Conservation (phyloP, 1,140 invertebrate genomes). For the Littorina saxatilis region DNA sequence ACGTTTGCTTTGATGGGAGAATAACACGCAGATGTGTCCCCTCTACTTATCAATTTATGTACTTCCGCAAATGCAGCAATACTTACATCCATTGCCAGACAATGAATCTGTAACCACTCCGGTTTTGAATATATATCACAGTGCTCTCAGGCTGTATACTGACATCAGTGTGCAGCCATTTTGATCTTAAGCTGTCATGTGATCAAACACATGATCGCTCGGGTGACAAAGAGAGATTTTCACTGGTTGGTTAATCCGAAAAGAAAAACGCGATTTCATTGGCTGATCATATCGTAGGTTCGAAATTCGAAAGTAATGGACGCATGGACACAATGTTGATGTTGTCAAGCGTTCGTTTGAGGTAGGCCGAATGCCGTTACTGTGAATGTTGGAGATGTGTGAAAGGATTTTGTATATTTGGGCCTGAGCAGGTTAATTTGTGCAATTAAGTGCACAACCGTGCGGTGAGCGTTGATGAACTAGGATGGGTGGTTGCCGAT, state of each 20-base stretch:
- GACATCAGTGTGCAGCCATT: not conserved
- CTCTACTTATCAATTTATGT: no score
- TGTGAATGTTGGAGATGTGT: no score
- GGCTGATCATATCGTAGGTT: constrained; percentile 23
- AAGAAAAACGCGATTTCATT: constrained; percentile 35
- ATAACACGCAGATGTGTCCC: no score
- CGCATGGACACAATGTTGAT: constrained; percentile 12
- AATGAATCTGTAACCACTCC: not conserved
- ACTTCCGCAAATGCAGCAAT: no score
- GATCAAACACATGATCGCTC: constrained; percentile 7
- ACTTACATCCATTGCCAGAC: not conserved
- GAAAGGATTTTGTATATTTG: no score
- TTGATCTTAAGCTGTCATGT: not conserved
- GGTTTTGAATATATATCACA: not conserved
- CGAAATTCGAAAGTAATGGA: constrained; percentile 45
- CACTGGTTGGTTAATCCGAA: not conserved
- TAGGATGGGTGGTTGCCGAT: not conserved
- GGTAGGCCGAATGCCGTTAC: no score
- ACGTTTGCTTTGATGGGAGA: no score
- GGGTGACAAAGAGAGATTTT: not conserved
- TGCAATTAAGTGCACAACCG: no score
- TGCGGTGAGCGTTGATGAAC: no score
- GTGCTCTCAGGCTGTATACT: no score
- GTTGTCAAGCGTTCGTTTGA: not conserved
- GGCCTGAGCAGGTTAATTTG: no score